These are phyloP conservation scores for Peromyscus nudipes DNA, from an alignment of 2,797 vertebrate genomes.

Conservation along the genomic window DNA sequence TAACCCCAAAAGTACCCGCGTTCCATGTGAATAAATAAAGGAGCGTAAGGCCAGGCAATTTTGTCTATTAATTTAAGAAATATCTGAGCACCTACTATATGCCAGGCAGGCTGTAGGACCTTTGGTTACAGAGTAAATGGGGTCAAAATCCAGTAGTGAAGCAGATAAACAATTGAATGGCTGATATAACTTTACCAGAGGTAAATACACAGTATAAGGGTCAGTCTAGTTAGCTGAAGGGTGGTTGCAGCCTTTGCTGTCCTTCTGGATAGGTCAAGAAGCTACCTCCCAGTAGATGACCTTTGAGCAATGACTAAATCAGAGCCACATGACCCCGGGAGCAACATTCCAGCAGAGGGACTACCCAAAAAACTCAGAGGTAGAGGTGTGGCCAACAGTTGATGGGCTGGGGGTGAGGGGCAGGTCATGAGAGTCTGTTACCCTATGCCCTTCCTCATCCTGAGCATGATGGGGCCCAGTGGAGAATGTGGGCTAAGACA, in stretches of 20 bases:
- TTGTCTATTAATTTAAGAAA: conserved; percentile 22
- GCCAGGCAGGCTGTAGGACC: background rate
- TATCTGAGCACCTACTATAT: background rate
- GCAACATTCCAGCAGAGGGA: background rate
- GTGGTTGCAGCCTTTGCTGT: background rate
- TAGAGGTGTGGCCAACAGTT: too few species aligned
- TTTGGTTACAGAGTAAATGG: background rate
- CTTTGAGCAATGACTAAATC: background rate
- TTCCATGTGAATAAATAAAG: background rate
- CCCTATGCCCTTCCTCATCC: background rate
- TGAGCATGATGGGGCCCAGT: background rate
- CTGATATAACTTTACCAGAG: background rate
- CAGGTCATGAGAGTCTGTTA: background rate
- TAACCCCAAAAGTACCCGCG: background rate
- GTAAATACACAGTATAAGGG: background rate
- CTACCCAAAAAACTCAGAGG: background rate
- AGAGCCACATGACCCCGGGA: background rate
- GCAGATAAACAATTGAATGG: background rate
- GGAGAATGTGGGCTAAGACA: background rate
- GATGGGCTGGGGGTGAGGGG: background rate
- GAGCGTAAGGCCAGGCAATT: background rate
- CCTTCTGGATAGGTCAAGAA: background rate
- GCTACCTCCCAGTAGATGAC: background rate
- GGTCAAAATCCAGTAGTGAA: background rate
- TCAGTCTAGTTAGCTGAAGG: background rate